These are phyloP conservation scores for Oxyteleia sp. DNA, from an alignment of 2,888 invertebrate genomes.

Conservation along the genomic window DNA sequence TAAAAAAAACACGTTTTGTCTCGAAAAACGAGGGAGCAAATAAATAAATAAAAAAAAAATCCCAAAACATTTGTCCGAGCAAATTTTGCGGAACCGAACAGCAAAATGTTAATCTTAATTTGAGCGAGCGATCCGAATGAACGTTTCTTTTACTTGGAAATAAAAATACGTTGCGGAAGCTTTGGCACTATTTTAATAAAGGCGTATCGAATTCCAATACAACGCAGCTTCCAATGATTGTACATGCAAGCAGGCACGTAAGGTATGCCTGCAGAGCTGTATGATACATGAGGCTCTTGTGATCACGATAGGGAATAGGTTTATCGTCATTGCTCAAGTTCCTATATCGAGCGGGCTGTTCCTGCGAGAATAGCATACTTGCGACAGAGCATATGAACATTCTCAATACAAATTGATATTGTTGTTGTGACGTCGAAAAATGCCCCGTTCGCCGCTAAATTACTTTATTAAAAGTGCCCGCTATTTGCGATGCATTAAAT, in stretches of 20 bases:
- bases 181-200: constrained; percentile 63
- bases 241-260: constrained; percentile 57
- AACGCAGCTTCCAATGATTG: constrained; percentile 63
- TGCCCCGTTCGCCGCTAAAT: constrained; percentile 15
- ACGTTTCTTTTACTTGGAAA: constrained; percentile 33
- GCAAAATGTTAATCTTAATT: constrained; percentile 15
- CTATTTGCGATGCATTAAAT: constrained; percentile 40
- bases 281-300: constrained; percentile 61
- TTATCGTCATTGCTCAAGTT: constrained; percentile 61
- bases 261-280: constrained; percentile 58
- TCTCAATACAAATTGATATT: constrained; percentile 59
- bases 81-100: too few relatives aligned
- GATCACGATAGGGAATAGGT: constrained; percentile 63
- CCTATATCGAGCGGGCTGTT: constrained; percentile 52
- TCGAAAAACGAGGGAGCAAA: too few relatives aligned
- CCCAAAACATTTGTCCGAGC: too few relatives aligned
- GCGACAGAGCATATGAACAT: constrained; percentile 53
- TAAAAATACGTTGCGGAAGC: constrained; percentile 53
- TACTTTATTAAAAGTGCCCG: constrained; percentile 36
- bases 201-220: constrained; percentile 57
- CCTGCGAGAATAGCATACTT: constrained; percentile 60
- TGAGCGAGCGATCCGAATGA: constrained; percentile 11
- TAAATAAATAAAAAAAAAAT: too few relatives aligned
- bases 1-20: too few relatives aligned
- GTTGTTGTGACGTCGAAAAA: constrained; percentile 47